A percentile compares a stretch with the other conserved stretches of the same genome.
Conservation (phyloP, 2,888 invertebrate genomes). For the Patella ulyssiponensis region DNA sequence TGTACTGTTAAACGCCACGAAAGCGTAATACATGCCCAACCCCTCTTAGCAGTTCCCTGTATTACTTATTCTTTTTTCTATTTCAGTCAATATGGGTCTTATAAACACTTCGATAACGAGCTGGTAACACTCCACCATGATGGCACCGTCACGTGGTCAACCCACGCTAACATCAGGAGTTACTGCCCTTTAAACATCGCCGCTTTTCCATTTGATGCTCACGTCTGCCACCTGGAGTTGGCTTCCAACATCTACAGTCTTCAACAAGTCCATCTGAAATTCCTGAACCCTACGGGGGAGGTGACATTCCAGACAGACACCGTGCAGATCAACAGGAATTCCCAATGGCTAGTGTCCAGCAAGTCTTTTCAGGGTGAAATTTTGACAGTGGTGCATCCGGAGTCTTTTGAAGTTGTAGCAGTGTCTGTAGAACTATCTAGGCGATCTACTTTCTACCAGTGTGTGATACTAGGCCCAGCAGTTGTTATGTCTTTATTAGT, state of each 20-base stretch:
- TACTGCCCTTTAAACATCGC: slow-evolving; percentile 28
- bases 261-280: slow-evolving; percentile 28
- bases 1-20: too few relatives aligned
- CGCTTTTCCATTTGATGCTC: slow-evolving; percentile 32
- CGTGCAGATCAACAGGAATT: not conserved
- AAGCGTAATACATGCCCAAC: too few relatives aligned
- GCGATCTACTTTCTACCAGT: slow-evolving; percentile 29
- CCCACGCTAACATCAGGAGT: slow-evolving; percentile 25
- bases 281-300: not conserved
- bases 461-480: slow-evolving; percentile 29
- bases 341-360: slow-evolving; percentile 7
- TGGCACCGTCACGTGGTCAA: slow-evolving; percentile 28
- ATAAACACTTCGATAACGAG: slow-evolving; percentile 20
- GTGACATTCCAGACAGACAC: not conserved
- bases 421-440: slow-evolving; percentile 21
- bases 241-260: slow-evolving; percentile 12
- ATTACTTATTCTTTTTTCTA: not conserved
- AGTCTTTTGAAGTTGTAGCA: slow-evolving; percentile 22
- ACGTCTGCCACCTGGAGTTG: slow-evolving; percentile 23
- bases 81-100: slow-evolving; percentile 26
- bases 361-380: slow-evolving; percentile 9
- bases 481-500: slow-evolving; percentile 30
- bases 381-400: slow-evolving; percentile 20
- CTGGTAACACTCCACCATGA: slow-evolving; percentile 21
- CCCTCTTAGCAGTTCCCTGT: too few relatives aligned